Percentiles rank a stretch among this genome's conserved stretches.
Conservation (phyloP, 92 coral and sea anemone species). For the Siderastrea radians region DNA sequence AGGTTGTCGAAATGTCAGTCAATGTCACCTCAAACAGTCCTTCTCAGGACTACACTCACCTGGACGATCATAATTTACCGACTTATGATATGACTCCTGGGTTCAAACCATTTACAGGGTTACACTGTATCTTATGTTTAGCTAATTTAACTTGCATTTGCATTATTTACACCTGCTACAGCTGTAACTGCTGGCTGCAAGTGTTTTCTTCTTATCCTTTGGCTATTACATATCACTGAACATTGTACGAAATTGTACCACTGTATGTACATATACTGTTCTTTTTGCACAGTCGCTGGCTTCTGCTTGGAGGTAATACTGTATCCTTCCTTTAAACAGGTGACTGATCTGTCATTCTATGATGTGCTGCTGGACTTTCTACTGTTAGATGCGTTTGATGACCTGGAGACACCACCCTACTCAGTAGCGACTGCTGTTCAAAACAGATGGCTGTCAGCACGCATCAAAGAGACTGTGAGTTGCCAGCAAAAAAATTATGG, state of each 20-base stretch:
- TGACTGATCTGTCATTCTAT: conserved; percentile 83
- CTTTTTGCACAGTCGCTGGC: background rate
- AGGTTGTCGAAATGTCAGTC: too few species aligned
- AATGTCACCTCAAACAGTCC: too few species aligned
- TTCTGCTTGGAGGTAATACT: background rate
- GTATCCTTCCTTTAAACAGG: conserved; percentile 49
- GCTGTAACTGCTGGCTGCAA: too few species aligned
- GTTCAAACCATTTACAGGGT: too few species aligned
- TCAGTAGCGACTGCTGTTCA: conserved; percentile 97
- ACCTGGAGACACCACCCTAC: conserved; percentile 95
- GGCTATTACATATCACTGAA: background rate
- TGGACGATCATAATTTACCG: too few species aligned
- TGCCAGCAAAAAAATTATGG: too few species aligned
- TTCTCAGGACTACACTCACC: too few species aligned
- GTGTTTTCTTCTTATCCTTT: too few species aligned
- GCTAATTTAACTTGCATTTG: too few species aligned
- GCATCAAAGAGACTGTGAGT: conserved; percentile 96
- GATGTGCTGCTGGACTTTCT: conserved; percentile 92
- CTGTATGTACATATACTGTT: background rate
- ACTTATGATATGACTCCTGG: too few species aligned
- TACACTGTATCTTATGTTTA: background rate
- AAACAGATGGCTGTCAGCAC: conserved; percentile 98
- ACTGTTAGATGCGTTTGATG: conserved; percentile 95
- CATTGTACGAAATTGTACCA: background rate
- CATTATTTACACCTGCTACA: too few species aligned